A percentile compares a stretch with the other conserved stretches of the same genome.
Conservation (phyloP, 2,113 vertebrate genomes). For the Ia io region DNA sequence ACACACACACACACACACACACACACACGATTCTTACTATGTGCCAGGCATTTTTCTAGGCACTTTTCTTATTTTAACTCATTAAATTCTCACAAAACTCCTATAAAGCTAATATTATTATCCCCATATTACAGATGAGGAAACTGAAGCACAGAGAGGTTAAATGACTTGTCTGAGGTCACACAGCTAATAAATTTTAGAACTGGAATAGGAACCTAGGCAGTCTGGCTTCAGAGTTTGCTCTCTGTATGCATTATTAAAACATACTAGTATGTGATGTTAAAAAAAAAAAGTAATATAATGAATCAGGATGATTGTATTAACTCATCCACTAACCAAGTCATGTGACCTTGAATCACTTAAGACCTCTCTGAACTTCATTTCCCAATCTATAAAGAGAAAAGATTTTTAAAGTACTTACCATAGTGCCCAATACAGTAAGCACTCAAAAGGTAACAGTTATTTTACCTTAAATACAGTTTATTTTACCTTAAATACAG, state of each 20-base stretch:
- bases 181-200: background rate
- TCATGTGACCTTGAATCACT: background rate
- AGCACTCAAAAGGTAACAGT: background rate
- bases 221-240: background rate
- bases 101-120: background rate
- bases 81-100: constrained; percentile 20
- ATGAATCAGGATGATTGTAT: constrained; percentile 1
- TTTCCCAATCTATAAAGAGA: constrained; percentile 1
- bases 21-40: background rate
- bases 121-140: background rate
- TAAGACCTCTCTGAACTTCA: background rate
- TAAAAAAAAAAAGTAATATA: constrained; percentile 38
- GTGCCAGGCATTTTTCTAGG: background rate
- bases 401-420: constrained; percentile 23
- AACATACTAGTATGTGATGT: background rate
- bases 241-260: background rate
- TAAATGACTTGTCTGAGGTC: background rate
- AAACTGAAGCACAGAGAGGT: background rate
- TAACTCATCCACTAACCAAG: constrained; percentile 21
- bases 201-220: background rate
- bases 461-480: too few relatives aligned
- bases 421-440: background rate
- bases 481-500: too few relatives aligned
- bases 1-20: too few relatives aligned
- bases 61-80: background rate